These are phyloP conservation scores for Saxidomus purpurata DNA, from an alignment of 1,140 invertebrate species.

Conservation along the genomic window DNA sequence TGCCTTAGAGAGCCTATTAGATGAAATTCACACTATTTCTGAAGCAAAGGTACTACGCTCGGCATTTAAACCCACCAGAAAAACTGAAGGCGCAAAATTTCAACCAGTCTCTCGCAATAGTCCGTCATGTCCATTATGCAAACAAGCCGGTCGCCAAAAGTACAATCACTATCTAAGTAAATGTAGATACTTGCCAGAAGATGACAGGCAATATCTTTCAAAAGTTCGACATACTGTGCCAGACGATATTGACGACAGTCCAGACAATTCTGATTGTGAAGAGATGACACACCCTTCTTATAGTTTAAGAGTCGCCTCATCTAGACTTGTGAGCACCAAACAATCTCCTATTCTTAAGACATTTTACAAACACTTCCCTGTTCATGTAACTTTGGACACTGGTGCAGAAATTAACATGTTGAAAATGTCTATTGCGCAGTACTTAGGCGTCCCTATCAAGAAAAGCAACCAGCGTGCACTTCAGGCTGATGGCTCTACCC, in stretches of 20 bases:
- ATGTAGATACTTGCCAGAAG: no score
- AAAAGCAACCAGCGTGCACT: conserved; percentile 36
- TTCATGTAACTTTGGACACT: conserved; percentile 33
- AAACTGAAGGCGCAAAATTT: conserved; percentile 15
- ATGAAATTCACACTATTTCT: no score
- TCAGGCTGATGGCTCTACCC: conserved; percentile 64
- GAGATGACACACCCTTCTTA: background rate
- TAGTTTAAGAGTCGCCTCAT: background rate
- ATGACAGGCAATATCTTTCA: no score
- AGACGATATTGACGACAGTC: background rate
- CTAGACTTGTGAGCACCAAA: conserved; percentile 22
- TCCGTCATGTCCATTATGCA: conserved; percentile 56
- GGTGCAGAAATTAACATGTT: conserved; percentile 47
- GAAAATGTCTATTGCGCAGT: background rate
- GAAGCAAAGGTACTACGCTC: no score
- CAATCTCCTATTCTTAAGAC: conserved; percentile 46
- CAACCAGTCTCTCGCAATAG: background rate
- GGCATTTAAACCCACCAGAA: background rate
- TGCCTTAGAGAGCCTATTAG: no score
- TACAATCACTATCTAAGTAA: conserved; percentile 60
- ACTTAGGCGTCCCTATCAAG: background rate
- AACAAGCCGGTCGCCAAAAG: conserved; percentile 33
- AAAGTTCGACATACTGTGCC: background rate
- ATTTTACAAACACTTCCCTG: conserved; percentile 38
- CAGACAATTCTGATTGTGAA: background rate